Evolutionary conservation across 2,797 vertebrate genomes (phyloP), one percentile per base, ranked within the genome.

Genomic region (Scolopax rusticola): DNA sequence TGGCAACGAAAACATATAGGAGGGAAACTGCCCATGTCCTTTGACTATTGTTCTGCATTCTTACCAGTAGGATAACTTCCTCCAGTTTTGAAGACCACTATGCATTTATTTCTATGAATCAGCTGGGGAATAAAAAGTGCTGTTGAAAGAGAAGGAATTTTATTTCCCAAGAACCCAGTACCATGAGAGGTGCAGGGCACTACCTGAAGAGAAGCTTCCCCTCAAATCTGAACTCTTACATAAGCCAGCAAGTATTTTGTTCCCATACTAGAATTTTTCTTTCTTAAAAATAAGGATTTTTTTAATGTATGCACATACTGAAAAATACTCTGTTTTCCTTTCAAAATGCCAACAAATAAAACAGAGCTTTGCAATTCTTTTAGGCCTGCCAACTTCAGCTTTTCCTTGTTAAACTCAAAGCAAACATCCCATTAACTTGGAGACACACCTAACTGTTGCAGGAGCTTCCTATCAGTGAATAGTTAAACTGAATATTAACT

Each of bases 391-490:
- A 73, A 17, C 60, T 56, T 64, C 32, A 76, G 56, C 56, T 79
- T 70, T 82, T 60, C 84, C 68, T 92, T 67, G 41, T 60, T 85
- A 51, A 84, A 84, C 28, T 65, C 69, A 94, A 93, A 87, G 77
- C 77, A 97, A 96, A 95, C 91, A 94, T 87, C 86, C 86, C 93
- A 84, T 90, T 61, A 67, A 84, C 68, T 65, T 71, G 47, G 73
- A 89, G 89, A 86, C 94, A 95, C 90, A 48, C 89, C 93, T 91
- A 89, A 53, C 27, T 69, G 84, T 86, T 93, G 85, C 78, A 43
- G 40, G 87, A 92, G 36, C 41, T 80, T 38, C 85, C 60, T 90
- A 63, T 80, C 75, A 48, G 81, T 38, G 63, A 87, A 75, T 18
- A 87, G 84, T 73, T 81, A 82, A 94, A 95, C 57, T 48, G 61